Evolutionary conservation across 1,140 invertebrate species (phyloP).

Genomic region (Drosophila pseudoobscura): DNA sequence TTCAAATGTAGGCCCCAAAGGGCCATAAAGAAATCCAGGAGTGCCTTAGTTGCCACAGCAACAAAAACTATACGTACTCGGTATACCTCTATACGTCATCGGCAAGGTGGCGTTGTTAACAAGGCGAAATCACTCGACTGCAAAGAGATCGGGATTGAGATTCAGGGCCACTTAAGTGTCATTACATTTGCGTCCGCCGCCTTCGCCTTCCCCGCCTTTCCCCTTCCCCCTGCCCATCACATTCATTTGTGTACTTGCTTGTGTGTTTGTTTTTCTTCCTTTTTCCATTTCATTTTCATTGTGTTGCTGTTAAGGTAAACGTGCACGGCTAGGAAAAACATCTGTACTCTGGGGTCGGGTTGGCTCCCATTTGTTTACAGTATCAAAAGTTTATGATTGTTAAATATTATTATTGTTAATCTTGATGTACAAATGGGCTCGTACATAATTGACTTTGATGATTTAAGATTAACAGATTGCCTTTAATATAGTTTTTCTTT

Average conservation of each 20-base stretch:
- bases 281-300: conserved; percentile 30
- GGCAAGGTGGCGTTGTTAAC: conserved; percentile 26
- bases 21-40: conserved; percentile 11
- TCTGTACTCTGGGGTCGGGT: conserved; percentile 1
- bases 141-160: conserved; percentile 71
- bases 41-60: conserved; percentile 10
- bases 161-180: conserved; percentile 69
- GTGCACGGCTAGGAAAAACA: conserved; percentile 20
- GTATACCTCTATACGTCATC: conserved; percentile 36
- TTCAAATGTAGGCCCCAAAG: conserved; percentile 27
- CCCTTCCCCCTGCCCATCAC: conserved; percentile 26
- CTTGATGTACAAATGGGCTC: conserved; percentile 11
- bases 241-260: conserved; percentile 46
- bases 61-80: conserved; percentile 2
- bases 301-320: conserved; percentile 38
- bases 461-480: too few species aligned
- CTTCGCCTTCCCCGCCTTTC: neutral
- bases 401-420: conserved; percentile 32
- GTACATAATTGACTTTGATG: conserved; percentile 1
- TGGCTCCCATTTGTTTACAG: conserved; percentile 12
- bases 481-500: too few species aligned
- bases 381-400: conserved; percentile 19
- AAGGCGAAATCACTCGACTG: conserved; percentile 68
- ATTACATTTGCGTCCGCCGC: conserved; percentile 29
- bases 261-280: conserved; percentile 17